Base-by-base conservation (phyloP, 2,888 invertebrate genomes). In the Petrolisthes manimaculis region DNA sequence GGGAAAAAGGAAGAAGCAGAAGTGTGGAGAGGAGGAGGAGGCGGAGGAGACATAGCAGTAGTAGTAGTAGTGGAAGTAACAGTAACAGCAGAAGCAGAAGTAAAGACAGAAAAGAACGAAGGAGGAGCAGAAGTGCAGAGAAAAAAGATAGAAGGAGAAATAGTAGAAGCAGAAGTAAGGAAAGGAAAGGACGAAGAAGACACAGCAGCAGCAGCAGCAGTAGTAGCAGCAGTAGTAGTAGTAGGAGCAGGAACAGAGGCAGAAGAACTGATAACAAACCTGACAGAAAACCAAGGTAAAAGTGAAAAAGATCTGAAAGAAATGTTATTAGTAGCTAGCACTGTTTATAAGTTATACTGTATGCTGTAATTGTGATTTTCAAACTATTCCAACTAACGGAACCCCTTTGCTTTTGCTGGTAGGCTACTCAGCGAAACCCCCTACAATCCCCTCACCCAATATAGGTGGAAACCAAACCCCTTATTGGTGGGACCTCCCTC, bases 241-340 rank as follows among this genome's bases (percentile, higher is more conserved):
- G 71, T 6, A 71, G 9, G 9, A 71, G 71, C 6, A 83, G 83
- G 0, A 56, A 75, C 54, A 14, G 37, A 56, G 67, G 79, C n/a
- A 67, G n/a, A 5, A 81, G 81, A 21, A 86, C n/a, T 12, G 71
- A 54, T 67, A 14, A 21, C 9, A 53, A 24, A 14, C 18, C 37
- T 14, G 51, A 67, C 24, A 80, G 61, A 55, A 61, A 53, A 21
- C 21, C 53, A 12, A 81, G 81, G 86, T 80, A 56, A 56, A 53
- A 55, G 12, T 9, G 24, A 56, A 24, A n/a, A 69, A 69, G n/a
- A 3, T n/a, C 1, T 69, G n/a, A 69, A 69, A 18, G 14, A 3
- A 69, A n/a, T 69, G 1, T 14, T 69, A 69, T 69, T 69, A 69
- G 69, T 69, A 69, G 37, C 37, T 37, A 37, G 37, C 37, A 37